Percentiles rank a stretch among this genome's conserved stretches.
These are phyloP conservation scores for Lophochroa leadbeateri DNA, from an alignment of 2,113 vertebrate genomes.

Conservation along the genomic window DNA sequence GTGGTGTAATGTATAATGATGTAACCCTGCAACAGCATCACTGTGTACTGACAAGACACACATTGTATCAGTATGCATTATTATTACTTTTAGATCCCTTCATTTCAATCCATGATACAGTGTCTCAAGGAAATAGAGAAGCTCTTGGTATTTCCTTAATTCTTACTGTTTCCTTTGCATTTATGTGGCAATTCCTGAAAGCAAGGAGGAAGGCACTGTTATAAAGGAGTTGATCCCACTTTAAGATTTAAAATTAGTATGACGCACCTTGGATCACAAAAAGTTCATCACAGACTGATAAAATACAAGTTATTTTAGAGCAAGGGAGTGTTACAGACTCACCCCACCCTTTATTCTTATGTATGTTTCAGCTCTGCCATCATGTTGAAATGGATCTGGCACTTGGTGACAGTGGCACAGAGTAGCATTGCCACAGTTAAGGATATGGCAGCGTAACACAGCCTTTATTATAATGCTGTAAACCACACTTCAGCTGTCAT, in stretches of 20 bases:
- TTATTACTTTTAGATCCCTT: neutral
- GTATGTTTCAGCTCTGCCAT: neutral
- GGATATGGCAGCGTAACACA: neutral
- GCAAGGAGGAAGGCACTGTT: neutral
- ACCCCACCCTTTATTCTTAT: neutral
- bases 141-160: neutral
- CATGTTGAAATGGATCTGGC: neutral
- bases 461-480: neutral
- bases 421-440: neutral
- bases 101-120: neutral
- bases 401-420: neutral
- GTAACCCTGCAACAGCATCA: neutral
- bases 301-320: conserved; percentile 2
- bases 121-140: neutral
- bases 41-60: neutral
- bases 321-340: neutral
- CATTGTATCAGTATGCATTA: neutral
- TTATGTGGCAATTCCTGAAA: neutral
- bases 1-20: neutral
- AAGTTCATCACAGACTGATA: neutral
- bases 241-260: conserved; percentile 6
- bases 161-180: neutral
- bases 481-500: neutral
- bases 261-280: conserved; percentile 4
- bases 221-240: neutral